These are phyloP conservation scores for Ryuthela nishihirai DNA, from an alignment of 2,888 invertebrate species.

Conservation along the genomic window DNA sequence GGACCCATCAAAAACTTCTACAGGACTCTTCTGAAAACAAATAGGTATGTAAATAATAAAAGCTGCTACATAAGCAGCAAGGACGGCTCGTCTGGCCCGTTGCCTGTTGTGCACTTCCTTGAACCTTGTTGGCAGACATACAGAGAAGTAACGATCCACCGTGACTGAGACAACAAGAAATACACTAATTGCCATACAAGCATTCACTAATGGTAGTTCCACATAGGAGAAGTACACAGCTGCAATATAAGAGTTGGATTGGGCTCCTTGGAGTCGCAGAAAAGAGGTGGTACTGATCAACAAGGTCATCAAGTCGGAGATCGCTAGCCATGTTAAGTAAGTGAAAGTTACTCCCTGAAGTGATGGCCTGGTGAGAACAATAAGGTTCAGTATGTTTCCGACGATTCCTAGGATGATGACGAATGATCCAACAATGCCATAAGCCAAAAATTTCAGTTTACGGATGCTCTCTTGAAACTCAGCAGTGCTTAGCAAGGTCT, in stretches of 20 bases:
- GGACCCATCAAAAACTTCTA: not conserved
- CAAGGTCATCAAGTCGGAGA: constrained; percentile 52
- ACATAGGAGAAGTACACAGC: constrained; percentile 53
- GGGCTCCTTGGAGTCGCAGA: constrained; percentile 46
- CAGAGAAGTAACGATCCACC: constrained; percentile 54
- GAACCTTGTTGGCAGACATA: constrained; percentile 51
- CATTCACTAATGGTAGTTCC: constrained; percentile 54
- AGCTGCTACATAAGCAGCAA: constrained; percentile 49
- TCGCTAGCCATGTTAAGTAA: constrained; percentile 52
- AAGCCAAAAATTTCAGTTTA: constrained; percentile 44
- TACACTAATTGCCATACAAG: constrained; percentile 54
- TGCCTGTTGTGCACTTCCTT: constrained; percentile 48
- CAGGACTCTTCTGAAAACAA: constrained; percentile 48
- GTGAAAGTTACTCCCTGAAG: constrained; percentile 54
- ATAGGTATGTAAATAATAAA: constrained; percentile 52
- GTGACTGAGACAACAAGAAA: constrained; percentile 56
- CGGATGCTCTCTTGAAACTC: not conserved
- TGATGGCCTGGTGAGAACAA: constrained; percentile 53
- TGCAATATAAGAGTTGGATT: constrained; percentile 45
- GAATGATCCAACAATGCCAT: constrained; percentile 51
- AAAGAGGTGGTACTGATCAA: constrained; percentile 53
- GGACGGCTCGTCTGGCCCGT: constrained; percentile 49
- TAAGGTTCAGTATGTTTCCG: constrained; percentile 54
- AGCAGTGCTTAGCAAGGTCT: too few species aligned
- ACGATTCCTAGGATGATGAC: constrained; percentile 53